Conservation (phyloP, 2,113 vertebrate species). For the Ptilonorhynchus violaceus region DNA sequence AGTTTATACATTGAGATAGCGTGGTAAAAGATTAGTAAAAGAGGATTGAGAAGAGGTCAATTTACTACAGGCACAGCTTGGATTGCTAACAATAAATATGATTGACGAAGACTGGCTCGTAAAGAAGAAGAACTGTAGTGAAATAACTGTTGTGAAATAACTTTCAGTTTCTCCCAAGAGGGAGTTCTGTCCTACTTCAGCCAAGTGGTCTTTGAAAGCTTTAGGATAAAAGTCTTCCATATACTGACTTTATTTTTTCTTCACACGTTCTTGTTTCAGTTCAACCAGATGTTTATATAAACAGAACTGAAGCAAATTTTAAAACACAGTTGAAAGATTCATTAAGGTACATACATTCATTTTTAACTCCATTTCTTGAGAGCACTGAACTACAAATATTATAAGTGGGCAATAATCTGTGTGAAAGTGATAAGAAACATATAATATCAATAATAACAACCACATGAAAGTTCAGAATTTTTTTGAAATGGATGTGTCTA, state of each 20-base stretch:
- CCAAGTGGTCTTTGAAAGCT: not conserved
- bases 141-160: not conserved
- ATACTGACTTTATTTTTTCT: not conserved
- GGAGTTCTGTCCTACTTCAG: not conserved
- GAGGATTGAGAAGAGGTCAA: not conserved
- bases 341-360: not conserved
- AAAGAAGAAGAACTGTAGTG: not conserved
- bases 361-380: not conserved
- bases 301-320: not conserved
- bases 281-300: not conserved
- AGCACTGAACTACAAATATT: not conserved
- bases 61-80: not conserved
- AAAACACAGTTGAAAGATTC: not conserved
- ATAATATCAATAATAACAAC: not conserved
- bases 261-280: not conserved
- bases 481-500: not conserved
- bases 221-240: not conserved
- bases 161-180: not conserved
- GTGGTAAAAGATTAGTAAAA: not conserved
- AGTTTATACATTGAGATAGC: not conserved
- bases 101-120: not conserved
- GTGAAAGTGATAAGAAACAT: not conserved
- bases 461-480: not conserved
- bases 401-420: not conserved
- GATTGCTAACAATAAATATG: not conserved